Percentiles rank a stretch among this genome's conserved stretches.
These are phyloP conservation scores for Nebria salina DNA, from an alignment of 2,888 invertebrate species.

Conservation along the genomic window DNA sequence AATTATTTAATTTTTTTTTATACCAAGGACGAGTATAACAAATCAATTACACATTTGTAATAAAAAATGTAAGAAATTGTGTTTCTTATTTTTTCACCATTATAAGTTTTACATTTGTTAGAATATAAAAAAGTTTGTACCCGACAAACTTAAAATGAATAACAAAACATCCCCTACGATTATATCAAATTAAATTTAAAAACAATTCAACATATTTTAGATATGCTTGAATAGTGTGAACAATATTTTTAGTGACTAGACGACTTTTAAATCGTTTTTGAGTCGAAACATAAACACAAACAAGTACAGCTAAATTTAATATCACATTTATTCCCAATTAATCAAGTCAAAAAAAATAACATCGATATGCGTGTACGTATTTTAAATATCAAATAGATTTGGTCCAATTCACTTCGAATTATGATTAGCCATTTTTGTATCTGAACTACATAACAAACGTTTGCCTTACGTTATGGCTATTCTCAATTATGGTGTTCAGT, in stretches of 20 bases:
- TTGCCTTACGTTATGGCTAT: background rate
- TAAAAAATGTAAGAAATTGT: constrained; percentile 43
- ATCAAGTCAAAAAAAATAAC: background rate
- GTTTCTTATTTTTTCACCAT: constrained; percentile 29
- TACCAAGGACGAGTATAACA: constrained; percentile 37
- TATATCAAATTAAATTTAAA: background rate
- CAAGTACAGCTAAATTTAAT: constrained; percentile 12
- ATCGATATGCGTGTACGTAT: background rate
- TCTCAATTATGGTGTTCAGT: constrained; percentile 26
- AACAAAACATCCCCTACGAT: constrained; percentile 24
- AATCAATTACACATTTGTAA: constrained; percentile 41
- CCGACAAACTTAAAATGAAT: constrained; percentile 50
- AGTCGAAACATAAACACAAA: background rate
- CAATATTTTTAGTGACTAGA: background rate
- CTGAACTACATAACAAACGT: background rate
- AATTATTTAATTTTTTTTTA: constrained; percentile 39
- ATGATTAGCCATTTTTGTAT: background rate
- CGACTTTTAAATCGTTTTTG: background rate
- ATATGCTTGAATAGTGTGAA: background rate
- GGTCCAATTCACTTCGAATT: background rate
- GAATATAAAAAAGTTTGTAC: constrained; percentile 51
- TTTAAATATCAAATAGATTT: background rate
- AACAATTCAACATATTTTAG: background rate
- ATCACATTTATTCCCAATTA: constrained; percentile 13
- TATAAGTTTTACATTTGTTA: constrained; percentile 7